Percentiles rank a stretch among this genome's conserved stretches.
These are phyloP conservation scores for Phthorimaea operculella DNA, from an alignment of 1,140 invertebrate genomes.

Conservation along the genomic window DNA sequence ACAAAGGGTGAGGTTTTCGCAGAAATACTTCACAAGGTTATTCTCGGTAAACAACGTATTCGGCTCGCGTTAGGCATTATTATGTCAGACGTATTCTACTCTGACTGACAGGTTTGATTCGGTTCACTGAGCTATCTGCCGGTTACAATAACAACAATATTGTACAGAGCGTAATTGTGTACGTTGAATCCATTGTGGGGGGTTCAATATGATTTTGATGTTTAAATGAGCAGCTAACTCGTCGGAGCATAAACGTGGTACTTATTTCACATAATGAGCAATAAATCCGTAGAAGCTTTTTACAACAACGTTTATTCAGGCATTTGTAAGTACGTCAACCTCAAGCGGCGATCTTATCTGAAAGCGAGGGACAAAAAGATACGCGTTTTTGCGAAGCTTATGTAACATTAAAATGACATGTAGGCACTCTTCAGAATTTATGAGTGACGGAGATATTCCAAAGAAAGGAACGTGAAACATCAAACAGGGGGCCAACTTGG, in stretches of 20 bases:
- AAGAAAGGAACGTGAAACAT: background rate
- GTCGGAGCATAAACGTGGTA: too few species aligned
- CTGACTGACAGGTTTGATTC: too few species aligned
- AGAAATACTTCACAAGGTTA: too few species aligned
- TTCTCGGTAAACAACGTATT: background rate
- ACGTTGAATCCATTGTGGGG: too few species aligned
- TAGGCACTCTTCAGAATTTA: conserved; percentile 11
- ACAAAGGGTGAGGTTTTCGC: background rate
- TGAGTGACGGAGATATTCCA: background rate
- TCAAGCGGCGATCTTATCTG: conserved; percentile 25
- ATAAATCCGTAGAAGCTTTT: background rate
- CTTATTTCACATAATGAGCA: background rate
- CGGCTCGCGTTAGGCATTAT: background rate
- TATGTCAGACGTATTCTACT: background rate
- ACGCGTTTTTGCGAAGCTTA: conserved; percentile 21
- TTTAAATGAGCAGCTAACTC: too few species aligned
- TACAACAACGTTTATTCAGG: background rate
- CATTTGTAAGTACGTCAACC: conserved; percentile 8
- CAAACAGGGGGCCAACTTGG: background rate
- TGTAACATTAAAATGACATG: conserved; percentile 18
- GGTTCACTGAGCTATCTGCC: too few species aligned
- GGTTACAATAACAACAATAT: too few species aligned
- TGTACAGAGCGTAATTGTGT: too few species aligned
- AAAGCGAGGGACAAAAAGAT: conserved; percentile 20
- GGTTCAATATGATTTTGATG: too few species aligned